phyloP scores from a whole-genome alignment of 2,113 vertebrate species.

The Ranitomeya variabilis region DNA sequence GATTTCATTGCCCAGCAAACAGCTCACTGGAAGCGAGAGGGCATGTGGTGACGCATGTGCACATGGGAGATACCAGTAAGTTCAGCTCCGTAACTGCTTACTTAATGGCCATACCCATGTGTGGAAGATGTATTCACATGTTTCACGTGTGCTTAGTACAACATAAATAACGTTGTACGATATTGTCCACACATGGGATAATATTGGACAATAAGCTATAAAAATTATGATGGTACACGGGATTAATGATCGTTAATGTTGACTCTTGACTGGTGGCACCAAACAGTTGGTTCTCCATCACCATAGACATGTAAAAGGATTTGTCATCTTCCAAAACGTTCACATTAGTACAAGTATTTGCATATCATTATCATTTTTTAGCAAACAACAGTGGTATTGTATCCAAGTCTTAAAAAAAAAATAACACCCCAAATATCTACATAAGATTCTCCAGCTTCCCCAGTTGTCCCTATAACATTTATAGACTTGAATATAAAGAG shows the following conservation, averaged over 20 bases:
- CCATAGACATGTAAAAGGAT: not conserved
- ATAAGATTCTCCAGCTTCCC: too few relatives aligned
- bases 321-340: not conserved
- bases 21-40: not conserved
- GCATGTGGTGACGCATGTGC: conserved; percentile 22
- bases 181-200: not conserved
- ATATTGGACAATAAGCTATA: not conserved
- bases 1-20: not conserved
- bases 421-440: not conserved
- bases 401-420: not conserved
- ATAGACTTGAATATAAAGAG: not conserved
- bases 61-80: conserved; percentile 3
- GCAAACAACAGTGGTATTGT: not conserved
- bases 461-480: too few relatives aligned
- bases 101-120: not conserved
- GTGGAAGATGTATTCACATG: not conserved
- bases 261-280: not conserved
- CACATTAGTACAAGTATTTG: not conserved
- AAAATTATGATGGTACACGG: too few relatives aligned
- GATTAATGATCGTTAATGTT: not conserved
- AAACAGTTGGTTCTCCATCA: not conserved
- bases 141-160: not conserved
- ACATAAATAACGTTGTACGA: not conserved
- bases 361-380: not conserved
- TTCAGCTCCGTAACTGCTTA: not conserved